A percentile compares a stretch with the other conserved stretches of the same genome.
Evolutionary conservation across 1,140 invertebrate genomes (phyloP).

Genomic region (Ectropis grisescens): DNA sequence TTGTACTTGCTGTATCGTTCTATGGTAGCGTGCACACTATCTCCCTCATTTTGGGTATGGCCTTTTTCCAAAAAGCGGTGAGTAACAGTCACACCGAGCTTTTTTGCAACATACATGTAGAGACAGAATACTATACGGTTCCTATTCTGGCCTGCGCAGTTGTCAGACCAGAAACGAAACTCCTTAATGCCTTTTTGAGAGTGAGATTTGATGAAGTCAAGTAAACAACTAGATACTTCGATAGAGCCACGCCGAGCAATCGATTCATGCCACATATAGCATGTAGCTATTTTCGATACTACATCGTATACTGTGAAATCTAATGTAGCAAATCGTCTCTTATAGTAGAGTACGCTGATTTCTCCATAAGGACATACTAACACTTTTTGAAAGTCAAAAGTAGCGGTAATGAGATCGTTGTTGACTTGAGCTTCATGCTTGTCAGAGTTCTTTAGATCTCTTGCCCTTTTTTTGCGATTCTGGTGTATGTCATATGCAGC

Average conservation of each 20-base stretch:
- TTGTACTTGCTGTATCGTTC: conserved; percentile 3
- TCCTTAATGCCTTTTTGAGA: background rate
- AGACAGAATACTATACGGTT: background rate
- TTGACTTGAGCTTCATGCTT: too few relatives aligned
- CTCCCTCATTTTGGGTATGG: conserved; percentile 5
- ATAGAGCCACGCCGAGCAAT: conserved; percentile 8
- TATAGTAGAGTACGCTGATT: too few relatives aligned
- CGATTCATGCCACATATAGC: conserved; percentile 10
- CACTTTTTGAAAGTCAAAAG: too few relatives aligned
- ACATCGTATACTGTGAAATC: too few relatives aligned
- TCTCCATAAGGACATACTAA: too few relatives aligned
- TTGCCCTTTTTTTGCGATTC: too few relatives aligned
- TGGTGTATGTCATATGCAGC: too few relatives aligned
- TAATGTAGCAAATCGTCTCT: too few relatives aligned
- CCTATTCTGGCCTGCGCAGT: background rate
- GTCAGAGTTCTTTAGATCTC: too few relatives aligned
- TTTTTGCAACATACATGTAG: background rate
- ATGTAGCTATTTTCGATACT: conserved; percentile 6
- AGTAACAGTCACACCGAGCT: background rate
- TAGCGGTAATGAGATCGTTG: too few relatives aligned
- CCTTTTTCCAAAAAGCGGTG: conserved; percentile 7
- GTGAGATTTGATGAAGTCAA: conserved; percentile 5
- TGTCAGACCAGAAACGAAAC: too few relatives aligned
- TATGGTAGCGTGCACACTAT: conserved; percentile 6
- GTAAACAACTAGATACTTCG: conserved; percentile 9